phyloP scores from a whole-genome alignment of 2,113 vertebrate genomes.

The chimpanzee (Pan troglodytes) region NHGRI_mPanTro3-v2.1_pri NC_072410.2:72814001-72814500 shows the following conservation, averaged over 20 bases:
- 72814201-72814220: neutral
- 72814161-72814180: neutral
- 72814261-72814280: conserved; percentile 73
- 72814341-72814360: conserved; percentile 69
- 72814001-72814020: neutral
- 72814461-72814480: conserved; percentile 62
- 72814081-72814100: conserved; percentile 8
- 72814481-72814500: conserved; percentile 60
- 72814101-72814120: conserved; percentile 69
- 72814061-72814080: neutral
- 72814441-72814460: conserved; percentile 65
- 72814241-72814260: conserved; percentile 64
- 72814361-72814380: conserved; percentile 74
- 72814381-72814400: conserved; percentile 65
- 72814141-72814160: conserved; percentile 56
- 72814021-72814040: neutral
- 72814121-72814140: conserved; percentile 56
- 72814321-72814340: conserved; percentile 78
- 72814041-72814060: conserved; percentile 2
- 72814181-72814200: neutral
- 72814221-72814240: conserved; percentile 61
- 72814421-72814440: conserved; percentile 54
- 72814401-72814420: conserved; percentile 70
- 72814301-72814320: conserved; percentile 60
- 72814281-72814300: conserved; percentile 52